phyloP scores from a whole-genome alignment of 2,113 vertebrate species.

The Mustela nigripes region DNA sequence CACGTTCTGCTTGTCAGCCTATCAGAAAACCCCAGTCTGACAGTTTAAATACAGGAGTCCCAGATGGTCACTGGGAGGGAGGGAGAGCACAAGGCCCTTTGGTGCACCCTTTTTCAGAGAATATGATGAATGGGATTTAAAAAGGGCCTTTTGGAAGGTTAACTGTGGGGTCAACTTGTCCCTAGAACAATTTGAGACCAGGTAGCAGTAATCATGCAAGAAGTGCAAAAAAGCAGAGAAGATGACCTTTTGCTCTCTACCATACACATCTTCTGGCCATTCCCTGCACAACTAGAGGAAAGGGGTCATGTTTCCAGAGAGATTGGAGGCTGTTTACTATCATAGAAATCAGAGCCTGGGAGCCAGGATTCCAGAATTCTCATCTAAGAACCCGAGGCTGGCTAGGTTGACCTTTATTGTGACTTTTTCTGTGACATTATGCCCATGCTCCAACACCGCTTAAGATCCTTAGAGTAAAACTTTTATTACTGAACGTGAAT shows the following conservation, averaged over 20 bases:
- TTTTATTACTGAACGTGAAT: constrained; percentile 2
- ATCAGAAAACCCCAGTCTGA: constrained; percentile 37
- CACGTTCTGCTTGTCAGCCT: background rate
- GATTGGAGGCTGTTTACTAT: background rate
- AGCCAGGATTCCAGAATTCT: constrained; percentile 26
- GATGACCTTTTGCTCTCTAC: background rate
- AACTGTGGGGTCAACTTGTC: constrained; percentile 14
- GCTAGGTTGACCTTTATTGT: constrained; percentile 49
- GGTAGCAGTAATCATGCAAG: constrained; percentile 15
- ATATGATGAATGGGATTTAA: constrained; percentile 3
- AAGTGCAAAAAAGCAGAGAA: background rate
- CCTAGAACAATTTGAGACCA: background rate
- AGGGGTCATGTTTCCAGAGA: constrained; percentile 43
- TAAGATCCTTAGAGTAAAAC: constrained; percentile 34
- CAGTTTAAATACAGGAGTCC: constrained; percentile 22
- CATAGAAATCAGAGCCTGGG: background rate
- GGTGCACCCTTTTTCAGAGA: background rate
- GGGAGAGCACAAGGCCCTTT: background rate
- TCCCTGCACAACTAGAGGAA: background rate
- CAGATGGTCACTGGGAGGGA: background rate
- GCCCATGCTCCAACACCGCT: constrained; percentile 27
- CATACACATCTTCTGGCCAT: background rate
- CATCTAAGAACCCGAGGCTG: background rate
- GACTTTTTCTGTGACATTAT: constrained; percentile 40
- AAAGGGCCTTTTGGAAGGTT: background rate